A percentile compares a stretch with the other conserved stretches of the same genome.
phyloP scores from a whole-genome alignment of 92 coral and sea anemone genomes.

The Epizoanthus fatuus region DNA sequence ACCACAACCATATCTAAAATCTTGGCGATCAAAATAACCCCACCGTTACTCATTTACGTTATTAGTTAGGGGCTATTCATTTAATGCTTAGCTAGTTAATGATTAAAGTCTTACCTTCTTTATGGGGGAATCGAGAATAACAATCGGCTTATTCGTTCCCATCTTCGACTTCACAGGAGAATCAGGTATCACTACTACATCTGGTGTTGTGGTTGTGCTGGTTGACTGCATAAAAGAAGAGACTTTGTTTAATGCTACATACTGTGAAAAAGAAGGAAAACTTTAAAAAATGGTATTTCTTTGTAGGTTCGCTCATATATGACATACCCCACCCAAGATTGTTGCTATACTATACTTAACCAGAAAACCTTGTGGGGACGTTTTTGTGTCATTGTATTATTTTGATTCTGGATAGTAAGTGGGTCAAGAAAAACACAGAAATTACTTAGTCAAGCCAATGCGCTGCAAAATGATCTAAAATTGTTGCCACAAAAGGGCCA shows the following conservation, averaged over 20 bases:
- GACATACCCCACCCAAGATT: neutral
- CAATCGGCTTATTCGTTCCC: slow-evolving; percentile 10
- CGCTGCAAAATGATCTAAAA: no score
- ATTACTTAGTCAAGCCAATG: no score
- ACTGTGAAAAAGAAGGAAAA: slow-evolving; percentile 21
- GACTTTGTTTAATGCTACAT: slow-evolving; percentile 14
- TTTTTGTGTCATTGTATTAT: no score
- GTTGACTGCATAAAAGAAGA: slow-evolving; percentile 29
- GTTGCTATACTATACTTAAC: no score
- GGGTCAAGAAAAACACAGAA: no score
- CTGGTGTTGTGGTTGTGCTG: slow-evolving; percentile 2
- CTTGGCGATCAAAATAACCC: neutral
- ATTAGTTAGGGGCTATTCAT: neutral
- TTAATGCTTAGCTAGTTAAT: neutral
- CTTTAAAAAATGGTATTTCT: slow-evolving; percentile 7
- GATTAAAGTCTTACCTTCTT: neutral
- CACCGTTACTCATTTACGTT: no score
- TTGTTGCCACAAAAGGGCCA: no score
- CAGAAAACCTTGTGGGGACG: no score
- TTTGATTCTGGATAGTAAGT: no score
- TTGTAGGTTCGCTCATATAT: slow-evolving; percentile 7
- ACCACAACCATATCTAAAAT: slow-evolving; percentile 1
- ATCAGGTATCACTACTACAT: slow-evolving; percentile 21
- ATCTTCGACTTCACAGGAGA: slow-evolving; percentile 20
- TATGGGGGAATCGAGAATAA: slow-evolving; percentile 19